Conservation (phyloP, 2,888 invertebrate species). For the Pterostichus niger region DNA sequence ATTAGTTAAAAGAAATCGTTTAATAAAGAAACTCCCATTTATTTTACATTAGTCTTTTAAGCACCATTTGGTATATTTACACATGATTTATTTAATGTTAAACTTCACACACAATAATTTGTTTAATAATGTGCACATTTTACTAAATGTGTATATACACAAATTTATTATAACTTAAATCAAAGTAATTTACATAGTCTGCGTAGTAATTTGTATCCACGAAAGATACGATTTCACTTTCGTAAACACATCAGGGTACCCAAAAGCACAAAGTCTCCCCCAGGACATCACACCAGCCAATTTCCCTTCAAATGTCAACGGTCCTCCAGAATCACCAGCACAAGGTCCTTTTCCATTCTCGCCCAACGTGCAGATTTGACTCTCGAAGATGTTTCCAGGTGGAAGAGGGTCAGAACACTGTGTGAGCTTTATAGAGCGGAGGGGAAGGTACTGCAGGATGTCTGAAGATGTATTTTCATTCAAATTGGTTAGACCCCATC, state of each 20-base stretch:
- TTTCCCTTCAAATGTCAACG: constrained; percentile 12
- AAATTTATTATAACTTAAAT: no score
- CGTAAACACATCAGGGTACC: constrained; percentile 37
- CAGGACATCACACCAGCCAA: constrained; percentile 49
- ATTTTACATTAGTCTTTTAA: no score
- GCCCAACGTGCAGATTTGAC: constrained; percentile 47
- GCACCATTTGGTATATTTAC: no score
- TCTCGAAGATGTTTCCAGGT: background rate
- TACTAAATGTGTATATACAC: no score
- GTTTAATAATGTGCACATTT: no score
- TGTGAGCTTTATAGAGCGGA: background rate
- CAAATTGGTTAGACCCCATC: constrained; percentile 35
- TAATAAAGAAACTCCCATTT: no score
- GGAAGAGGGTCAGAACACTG: no score
- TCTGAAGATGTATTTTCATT: background rate
- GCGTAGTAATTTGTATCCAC: background rate
- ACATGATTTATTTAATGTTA: no score
- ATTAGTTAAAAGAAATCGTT: no score
- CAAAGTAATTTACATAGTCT: background rate
- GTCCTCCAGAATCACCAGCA: constrained; percentile 35
- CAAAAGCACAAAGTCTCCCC: constrained; percentile 38
- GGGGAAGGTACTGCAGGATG: background rate
- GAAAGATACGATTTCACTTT: background rate
- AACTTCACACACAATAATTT: no score
- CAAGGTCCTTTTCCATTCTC: constrained; percentile 52